A percentile compares a stretch with the other conserved stretches of the same genome.
Conservation (phyloP, 2,888 invertebrate genomes). For the Lithophane ornitopus region DNA sequence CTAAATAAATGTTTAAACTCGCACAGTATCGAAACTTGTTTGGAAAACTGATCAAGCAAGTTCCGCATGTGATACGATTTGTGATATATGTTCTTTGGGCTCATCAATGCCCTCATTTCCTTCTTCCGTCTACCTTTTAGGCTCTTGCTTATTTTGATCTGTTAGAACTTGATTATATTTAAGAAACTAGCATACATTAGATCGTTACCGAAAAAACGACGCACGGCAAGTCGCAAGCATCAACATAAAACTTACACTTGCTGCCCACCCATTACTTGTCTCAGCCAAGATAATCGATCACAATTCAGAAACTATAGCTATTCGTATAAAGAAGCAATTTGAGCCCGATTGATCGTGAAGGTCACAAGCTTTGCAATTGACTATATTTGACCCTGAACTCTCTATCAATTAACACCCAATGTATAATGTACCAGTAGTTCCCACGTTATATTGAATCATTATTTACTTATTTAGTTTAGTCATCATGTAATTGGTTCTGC, state of each 20-base stretch:
- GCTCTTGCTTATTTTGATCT: neutral
- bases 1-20: slow-evolving; percentile 37
- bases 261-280: slow-evolving; percentile 12
- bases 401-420: slow-evolving; percentile 50
- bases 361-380: slow-evolving; percentile 54
- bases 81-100: slow-evolving; percentile 4
- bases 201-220: neutral
- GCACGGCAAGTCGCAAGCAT: neutral
- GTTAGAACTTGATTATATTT: neutral
- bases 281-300: slow-evolving; percentile 36
- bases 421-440: slow-evolving; percentile 51
- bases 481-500: slow-evolving; percentile 50
- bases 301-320: slow-evolving; percentile 27
- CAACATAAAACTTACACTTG: neutral
- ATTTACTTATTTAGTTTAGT: slow-evolving; percentile 44
- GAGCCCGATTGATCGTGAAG: slow-evolving; percentile 45
- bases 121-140: neutral
- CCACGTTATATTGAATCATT: slow-evolving; percentile 62
- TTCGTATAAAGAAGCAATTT: slow-evolving; percentile 37
- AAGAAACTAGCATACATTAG: slow-evolving; percentile 12
- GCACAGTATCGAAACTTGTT: slow-evolving; percentile 43
- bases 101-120: slow-evolving; percentile 23
- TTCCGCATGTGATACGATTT: slow-evolving; percentile 22
- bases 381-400: slow-evolving; percentile 55
- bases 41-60: slow-evolving; percentile 30